Evolutionary conservation across 2,888 invertebrate genomes (phyloP).

Genomic region (Ophion costatus): DNA sequence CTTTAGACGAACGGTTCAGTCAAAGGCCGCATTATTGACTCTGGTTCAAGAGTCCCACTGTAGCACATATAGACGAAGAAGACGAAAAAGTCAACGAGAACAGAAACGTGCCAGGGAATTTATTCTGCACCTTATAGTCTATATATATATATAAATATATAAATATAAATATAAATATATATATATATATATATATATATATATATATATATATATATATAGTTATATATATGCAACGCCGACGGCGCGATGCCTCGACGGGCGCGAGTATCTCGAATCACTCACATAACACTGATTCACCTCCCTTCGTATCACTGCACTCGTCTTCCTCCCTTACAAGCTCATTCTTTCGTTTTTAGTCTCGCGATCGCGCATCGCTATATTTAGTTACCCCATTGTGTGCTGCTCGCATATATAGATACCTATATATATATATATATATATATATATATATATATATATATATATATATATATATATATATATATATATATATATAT

Average conservation of each 20-base stretch:
- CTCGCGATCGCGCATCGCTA: slow-evolving; percentile 5
- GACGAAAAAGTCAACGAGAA: slow-evolving; percentile 33
- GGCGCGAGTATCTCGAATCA: slow-evolving; percentile 9
- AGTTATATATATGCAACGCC: slow-evolving; percentile 35
- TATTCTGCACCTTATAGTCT: slow-evolving; percentile 37
- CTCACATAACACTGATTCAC: background rate
- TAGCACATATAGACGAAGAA: slow-evolving; percentile 28
- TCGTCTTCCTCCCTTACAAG: background rate
- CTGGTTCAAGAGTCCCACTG: slow-evolving; percentile 74
- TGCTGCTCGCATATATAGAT: background rate
- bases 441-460: too few species aligned
- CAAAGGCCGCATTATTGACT: slow-evolving; percentile 80
- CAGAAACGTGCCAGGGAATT: slow-evolving; percentile 58
- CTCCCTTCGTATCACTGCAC: background rate
- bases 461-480: too few species aligned
- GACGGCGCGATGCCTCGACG: slow-evolving; percentile 55
- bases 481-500: too few species aligned
- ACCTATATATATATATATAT: too few species aligned
- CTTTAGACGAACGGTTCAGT: slow-evolving; percentile 78
- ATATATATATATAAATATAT: background rate
- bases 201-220: slow-evolving; percentile 4
- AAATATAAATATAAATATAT: slow-evolving; percentile 7
- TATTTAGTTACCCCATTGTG: background rate
- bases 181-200: slow-evolving; percentile 1
- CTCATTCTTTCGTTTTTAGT: background rate